A percentile compares a stretch with the other conserved stretches of the same genome.
Conservation (phyloP, 2,888 invertebrate genomes). For the Nomada goodeniana region DNA sequence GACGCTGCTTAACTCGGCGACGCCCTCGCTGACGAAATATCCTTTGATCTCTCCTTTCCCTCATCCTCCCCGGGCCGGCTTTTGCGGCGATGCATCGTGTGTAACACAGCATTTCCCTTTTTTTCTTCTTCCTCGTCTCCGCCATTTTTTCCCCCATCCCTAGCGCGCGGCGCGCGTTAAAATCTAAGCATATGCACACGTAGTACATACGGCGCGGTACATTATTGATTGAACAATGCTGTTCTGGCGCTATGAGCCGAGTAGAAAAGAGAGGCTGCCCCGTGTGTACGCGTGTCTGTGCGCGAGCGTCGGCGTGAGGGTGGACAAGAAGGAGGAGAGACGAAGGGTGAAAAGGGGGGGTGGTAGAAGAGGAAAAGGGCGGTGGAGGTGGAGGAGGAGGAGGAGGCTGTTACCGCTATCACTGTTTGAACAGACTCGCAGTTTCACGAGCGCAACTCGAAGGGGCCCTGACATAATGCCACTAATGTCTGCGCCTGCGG, state of each 20-base stretch:
- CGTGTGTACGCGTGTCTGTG: neutral
- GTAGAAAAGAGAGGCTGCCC: conserved; percentile 59
- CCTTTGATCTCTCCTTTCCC: conserved; percentile 78
- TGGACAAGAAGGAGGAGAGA: conserved; percentile 36
- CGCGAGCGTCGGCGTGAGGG: conserved; percentile 19
- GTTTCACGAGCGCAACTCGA: conserved; percentile 81
- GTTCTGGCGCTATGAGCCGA: conserved; percentile 62
- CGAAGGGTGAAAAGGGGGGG: conserved; percentile 34
- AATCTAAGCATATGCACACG: conserved; percentile 61
- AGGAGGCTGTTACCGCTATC: conserved; percentile 80
- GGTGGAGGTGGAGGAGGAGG: conserved; percentile 49
- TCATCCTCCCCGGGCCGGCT: conserved; percentile 43
- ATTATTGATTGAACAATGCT: conserved; percentile 81
- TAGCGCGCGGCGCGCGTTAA: conserved; percentile 48
- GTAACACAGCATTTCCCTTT: conserved; percentile 45
- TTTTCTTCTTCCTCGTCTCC: conserved; percentile 32
- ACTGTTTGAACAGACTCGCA: conserved; percentile 84
- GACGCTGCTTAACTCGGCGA: conserved; percentile 79
- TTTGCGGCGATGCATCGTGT: conserved; percentile 22
- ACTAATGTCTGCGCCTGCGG: conserved; percentile 78
- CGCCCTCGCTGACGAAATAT: conserved; percentile 69
- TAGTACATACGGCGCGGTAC: conserved; percentile 70
- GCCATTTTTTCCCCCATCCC: neutral
- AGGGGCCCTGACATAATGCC: conserved; percentile 79
- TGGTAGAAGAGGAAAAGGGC: conserved; percentile 38